phyloP scores from a whole-genome alignment of 2,113 vertebrate genomes.

The Prietella phreatophila region DNA sequence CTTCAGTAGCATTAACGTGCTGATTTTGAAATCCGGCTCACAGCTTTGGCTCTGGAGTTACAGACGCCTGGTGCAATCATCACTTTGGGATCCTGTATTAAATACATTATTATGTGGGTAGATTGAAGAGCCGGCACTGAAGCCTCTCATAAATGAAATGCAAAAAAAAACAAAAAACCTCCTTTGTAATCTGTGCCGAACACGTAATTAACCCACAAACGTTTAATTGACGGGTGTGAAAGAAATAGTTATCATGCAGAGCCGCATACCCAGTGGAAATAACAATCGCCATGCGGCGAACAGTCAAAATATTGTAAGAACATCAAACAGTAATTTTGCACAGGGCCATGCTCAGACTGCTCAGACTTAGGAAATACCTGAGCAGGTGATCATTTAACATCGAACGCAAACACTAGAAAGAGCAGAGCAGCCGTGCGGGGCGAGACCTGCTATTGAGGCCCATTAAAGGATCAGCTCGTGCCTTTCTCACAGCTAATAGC shows the following conservation, averaged over 20 bases:
- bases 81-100: slow-evolving; percentile 49
- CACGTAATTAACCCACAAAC: slow-evolving; percentile 46
- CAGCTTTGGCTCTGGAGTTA: slow-evolving; percentile 18
- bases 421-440: slow-evolving; percentile 36
- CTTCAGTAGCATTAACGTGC: slow-evolving; percentile 40
- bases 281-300: slow-evolving; percentile 46
- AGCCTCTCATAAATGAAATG: slow-evolving; percentile 52
- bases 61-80: slow-evolving; percentile 43
- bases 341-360: slow-evolving; percentile 51
- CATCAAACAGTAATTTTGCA: slow-evolving; percentile 60
- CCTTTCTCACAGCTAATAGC: slow-evolving; percentile 56
- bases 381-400: slow-evolving; percentile 53
- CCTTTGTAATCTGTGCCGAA: slow-evolving; percentile 52
- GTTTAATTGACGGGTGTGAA: slow-evolving; percentile 51
- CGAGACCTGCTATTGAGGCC: slow-evolving; percentile 54
- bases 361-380: slow-evolving; percentile 57
- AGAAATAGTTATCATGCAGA: slow-evolving; percentile 42
- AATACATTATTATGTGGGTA: slow-evolving; percentile 47
- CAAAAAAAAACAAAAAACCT: slow-evolving; percentile 24
- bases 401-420: slow-evolving; percentile 48
- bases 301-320: slow-evolving; percentile 57
- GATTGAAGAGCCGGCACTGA: slow-evolving; percentile 51
- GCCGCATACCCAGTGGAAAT: slow-evolving; percentile 46
- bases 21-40: slow-evolving; percentile 35
- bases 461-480: slow-evolving; percentile 56